Evolutionary conservation across 2,888 invertebrate species (phyloP).

Genomic region (Fabriciana adippe): DNA sequence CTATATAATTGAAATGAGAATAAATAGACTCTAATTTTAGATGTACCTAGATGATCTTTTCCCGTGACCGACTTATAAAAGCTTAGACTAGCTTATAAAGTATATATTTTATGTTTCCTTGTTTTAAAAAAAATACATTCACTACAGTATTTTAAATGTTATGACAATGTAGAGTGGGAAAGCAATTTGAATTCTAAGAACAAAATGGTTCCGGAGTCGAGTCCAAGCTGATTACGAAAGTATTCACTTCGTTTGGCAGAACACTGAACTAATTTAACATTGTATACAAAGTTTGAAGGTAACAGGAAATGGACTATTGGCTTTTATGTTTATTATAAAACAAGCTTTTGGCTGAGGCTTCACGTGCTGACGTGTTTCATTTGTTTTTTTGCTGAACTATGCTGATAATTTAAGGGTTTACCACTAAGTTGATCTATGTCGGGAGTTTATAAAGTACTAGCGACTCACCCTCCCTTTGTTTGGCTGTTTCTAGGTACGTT

Average conservation of each 20-base stretch:
- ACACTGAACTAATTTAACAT: conserved; percentile 35
- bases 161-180: conserved; percentile 12
- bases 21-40: too few relatives aligned
- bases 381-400: neutral
- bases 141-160: conserved; percentile 1
- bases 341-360: neutral
- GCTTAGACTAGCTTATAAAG: too few relatives aligned
- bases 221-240: conserved; percentile 21
- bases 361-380: neutral
- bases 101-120: neutral
- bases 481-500: too few relatives aligned
- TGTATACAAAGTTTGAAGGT: conserved; percentile 31
- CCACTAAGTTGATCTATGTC: too few relatives aligned
- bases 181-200: conserved; percentile 21
- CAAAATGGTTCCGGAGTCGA: conserved; percentile 15
- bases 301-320: conserved; percentile 33
- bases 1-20: too few relatives aligned
- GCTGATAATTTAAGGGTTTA: too few relatives aligned
- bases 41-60: too few relatives aligned
- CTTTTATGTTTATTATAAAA: conserved; percentile 6
- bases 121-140: neutral
- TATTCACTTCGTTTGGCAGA: conserved; percentile 19
- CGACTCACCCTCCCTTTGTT: too few relatives aligned
- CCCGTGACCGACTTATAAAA: too few relatives aligned
- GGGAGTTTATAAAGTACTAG: too few relatives aligned